Evolutionary conservation across 2,888 invertebrate species (phyloP).

Genomic region (Aquatica leii): DNA sequence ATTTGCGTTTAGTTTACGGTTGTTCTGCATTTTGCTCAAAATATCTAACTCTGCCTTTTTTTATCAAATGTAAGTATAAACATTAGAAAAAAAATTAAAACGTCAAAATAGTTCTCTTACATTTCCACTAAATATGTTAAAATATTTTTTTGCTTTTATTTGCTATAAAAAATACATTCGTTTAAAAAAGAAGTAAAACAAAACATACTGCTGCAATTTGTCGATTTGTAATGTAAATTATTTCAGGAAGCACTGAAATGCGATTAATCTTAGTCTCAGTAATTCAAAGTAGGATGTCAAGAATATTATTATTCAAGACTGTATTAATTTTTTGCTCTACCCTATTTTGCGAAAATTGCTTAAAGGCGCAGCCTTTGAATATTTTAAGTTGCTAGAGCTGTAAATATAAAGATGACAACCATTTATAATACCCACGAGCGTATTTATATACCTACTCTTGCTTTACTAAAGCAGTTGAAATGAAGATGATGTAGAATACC

Average conservation of each 20-base stretch:
- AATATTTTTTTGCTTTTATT: too few species aligned
- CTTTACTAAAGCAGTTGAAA: constrained; percentile 14
- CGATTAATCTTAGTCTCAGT: constrained; percentile 36
- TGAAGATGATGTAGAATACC: constrained; percentile 14
- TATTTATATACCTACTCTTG: constrained; percentile 20
- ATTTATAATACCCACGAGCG: constrained; percentile 27
- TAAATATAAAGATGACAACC: constrained; percentile 29
- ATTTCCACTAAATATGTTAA: too few species aligned
- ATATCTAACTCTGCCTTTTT: too few species aligned
- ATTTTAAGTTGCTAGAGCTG: constrained; percentile 28
- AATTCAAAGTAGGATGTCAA: constrained; percentile 31
- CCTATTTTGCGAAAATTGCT: constrained; percentile 32
- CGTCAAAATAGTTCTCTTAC: too few species aligned
- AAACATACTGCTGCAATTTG: constrained; percentile 32
- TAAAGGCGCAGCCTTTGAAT: constrained; percentile 30
- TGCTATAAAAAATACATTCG: too few species aligned
- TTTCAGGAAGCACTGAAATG: constrained; percentile 31
- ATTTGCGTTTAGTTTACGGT: too few species aligned
- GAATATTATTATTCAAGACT: constrained; percentile 36
- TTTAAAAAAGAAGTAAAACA: too few species aligned
- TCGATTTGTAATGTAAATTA: constrained; percentile 34
- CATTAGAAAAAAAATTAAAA: too few species aligned
- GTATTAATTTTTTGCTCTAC: constrained; percentile 33
- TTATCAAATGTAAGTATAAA: too few species aligned
- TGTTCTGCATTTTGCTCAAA: too few species aligned